A percentile compares a stretch with the other conserved stretches of the same genome.
Conservation (phyloP, 2,888 invertebrate species). For the Deilephila elpenor region DNA sequence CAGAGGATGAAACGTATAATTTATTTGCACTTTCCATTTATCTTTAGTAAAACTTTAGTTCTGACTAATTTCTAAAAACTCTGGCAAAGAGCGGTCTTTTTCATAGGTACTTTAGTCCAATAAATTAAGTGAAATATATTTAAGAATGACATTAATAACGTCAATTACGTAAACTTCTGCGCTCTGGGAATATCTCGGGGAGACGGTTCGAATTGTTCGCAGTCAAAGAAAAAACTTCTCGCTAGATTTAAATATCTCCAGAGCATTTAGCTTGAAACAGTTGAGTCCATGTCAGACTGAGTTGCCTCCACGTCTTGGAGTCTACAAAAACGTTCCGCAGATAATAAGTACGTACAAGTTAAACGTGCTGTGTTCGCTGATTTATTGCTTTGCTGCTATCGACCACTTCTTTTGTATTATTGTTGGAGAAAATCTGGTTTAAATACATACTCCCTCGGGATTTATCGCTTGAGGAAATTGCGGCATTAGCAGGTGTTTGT, state of each 20-base stretch:
- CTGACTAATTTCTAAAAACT: neutral
- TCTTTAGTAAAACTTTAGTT: neutral
- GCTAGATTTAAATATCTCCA: constrained; percentile 71
- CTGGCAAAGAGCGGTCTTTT: neutral
- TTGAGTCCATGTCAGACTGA: constrained; percentile 55
- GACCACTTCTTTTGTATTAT: constrained; percentile 18
- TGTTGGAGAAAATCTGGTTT: constrained; percentile 22
- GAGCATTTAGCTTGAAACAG: constrained; percentile 62
- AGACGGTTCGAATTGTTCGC: constrained; percentile 57
- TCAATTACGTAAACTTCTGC: constrained; percentile 62
- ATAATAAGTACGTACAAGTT: constrained; percentile 43
- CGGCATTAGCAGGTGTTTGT: constrained; percentile 1
- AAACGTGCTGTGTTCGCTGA: constrained; percentile 30
- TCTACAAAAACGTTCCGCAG: constrained; percentile 47
- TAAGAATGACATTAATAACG: constrained; percentile 52
- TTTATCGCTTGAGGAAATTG: constrained; percentile 15
- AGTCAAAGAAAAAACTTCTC: constrained; percentile 62
- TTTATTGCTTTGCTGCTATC: constrained; percentile 26
- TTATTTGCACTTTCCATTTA: too few species aligned
- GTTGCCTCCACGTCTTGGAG: constrained; percentile 45
- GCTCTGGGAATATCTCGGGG: constrained; percentile 46
- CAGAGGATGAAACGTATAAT: too few species aligned
- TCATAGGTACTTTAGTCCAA: constrained; percentile 9
- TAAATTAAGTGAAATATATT: constrained; percentile 38
- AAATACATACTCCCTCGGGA: neutral